A percentile compares a stretch with the other conserved stretches of the same genome.
These are phyloP conservation scores for Vidua chalybeata DNA, from an alignment of 2,113 vertebrate species.

Conservation along the genomic window DNA sequence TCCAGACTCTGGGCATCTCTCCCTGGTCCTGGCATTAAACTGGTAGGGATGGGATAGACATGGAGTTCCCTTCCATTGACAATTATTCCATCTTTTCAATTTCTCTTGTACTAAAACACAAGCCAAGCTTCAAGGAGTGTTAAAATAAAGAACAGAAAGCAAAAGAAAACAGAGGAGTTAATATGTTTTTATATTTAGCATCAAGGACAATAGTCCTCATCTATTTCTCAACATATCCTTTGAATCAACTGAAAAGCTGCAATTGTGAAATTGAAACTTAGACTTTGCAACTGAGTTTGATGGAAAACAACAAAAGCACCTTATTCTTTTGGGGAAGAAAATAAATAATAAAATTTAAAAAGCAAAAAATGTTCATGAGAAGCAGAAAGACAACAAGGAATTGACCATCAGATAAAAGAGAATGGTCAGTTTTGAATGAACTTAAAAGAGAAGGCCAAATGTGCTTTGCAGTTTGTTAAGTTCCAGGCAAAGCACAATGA, in stretches of 20 bases:
- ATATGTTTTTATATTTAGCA: neutral
- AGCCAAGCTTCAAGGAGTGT: neutral
- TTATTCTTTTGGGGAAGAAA: neutral
- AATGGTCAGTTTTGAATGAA: neutral
- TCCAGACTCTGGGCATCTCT: too few species aligned
- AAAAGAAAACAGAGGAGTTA: neutral
- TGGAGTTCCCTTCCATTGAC: neutral
- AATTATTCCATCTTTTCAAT: neutral
- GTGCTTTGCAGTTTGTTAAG: neutral
- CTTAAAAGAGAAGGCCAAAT: neutral
- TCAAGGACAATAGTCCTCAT: neutral
- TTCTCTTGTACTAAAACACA: neutral
- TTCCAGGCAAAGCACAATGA: neutral
- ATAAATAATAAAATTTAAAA: too few species aligned
- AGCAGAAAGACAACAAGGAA: neutral
- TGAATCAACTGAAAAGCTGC: neutral
- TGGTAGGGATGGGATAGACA: neutral
- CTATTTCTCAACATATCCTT: neutral
- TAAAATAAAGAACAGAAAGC: neutral
- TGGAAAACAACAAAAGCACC: neutral
- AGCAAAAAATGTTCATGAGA: neutral
- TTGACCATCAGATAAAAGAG: neutral
- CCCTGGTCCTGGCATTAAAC: neutral
- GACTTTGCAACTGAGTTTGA: neutral
- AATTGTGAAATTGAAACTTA: neutral